These are phyloP conservation scores for Alca torda DNA, from an alignment of 2,797 vertebrate genomes.

Conservation along the genomic window DNA sequence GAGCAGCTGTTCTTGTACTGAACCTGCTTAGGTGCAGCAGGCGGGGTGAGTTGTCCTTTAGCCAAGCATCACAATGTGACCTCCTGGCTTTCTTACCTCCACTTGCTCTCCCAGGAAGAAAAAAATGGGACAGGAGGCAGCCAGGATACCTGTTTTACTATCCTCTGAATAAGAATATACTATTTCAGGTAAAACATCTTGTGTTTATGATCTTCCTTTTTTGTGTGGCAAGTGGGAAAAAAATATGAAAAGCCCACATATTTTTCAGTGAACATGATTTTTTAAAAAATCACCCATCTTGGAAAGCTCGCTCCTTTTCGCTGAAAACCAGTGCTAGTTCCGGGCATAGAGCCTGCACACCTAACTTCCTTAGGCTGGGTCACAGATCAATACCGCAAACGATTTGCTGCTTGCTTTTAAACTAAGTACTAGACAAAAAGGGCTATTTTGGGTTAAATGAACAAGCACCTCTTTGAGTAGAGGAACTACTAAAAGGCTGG, in stretches of 20 bases:
- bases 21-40: not conserved
- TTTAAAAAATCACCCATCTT: not conserved
- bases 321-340: not conserved
- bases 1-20: rapidly evolving
- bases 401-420: not conserved
- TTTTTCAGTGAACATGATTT: not conserved
- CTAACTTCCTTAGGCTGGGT: not conserved
- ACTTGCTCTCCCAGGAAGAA: not conserved
- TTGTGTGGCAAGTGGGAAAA: not conserved
- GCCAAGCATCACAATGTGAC: not conserved
- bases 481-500: not conserved
- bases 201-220: not conserved
- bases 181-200: not conserved
- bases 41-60: not conserved
- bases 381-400: not conserved
- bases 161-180: not conserved
- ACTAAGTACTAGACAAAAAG: not conserved
- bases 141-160: not conserved
- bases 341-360: not conserved
- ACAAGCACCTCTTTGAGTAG: not conserved
- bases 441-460: not conserved
- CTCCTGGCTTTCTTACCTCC: not conserved
- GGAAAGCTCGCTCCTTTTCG: not conserved
- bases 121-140: not conserved
- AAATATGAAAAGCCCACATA: not conserved